A percentile compares a stretch with the other conserved stretches of the same genome.
phyloP scores from a whole-genome alignment of 1,140 invertebrate species.

The Mizuhopecten yessoensis region DNA sequence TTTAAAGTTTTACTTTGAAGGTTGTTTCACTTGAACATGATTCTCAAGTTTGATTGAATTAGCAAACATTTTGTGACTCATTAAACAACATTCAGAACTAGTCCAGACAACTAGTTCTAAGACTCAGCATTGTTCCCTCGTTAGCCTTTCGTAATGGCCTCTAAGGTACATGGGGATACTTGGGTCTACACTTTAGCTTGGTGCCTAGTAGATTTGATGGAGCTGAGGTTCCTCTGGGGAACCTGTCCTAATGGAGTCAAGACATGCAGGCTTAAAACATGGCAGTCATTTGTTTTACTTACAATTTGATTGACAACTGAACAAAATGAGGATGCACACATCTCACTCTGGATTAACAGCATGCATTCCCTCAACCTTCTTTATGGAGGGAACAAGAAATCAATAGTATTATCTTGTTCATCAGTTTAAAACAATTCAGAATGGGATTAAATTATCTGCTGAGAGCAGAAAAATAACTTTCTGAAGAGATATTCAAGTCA shows the following conservation, averaged over 20 bases:
- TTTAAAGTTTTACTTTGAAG: too few species aligned
- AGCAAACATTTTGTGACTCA: neutral
- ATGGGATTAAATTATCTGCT: neutral
- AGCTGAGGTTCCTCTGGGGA: neutral
- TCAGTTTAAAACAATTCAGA: neutral
- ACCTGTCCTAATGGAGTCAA: neutral
- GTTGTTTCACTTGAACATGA: too few species aligned
- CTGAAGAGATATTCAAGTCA: neutral
- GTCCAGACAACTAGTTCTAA: neutral
- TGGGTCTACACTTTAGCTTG: neutral
- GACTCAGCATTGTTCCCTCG: neutral
- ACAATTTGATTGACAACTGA: neutral
- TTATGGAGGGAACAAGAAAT: neutral
- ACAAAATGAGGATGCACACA: neutral
- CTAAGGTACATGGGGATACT: neutral
- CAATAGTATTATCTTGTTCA: neutral
- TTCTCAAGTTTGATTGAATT: neutral
- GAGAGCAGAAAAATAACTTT: neutral
- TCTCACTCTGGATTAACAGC: neutral
- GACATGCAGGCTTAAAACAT: conserved; percentile 3
- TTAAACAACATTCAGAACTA: neutral
- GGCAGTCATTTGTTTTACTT: neutral
- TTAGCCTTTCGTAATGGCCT: neutral
- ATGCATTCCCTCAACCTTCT: neutral
- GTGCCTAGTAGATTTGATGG: neutral